Evolutionary conservation across 2,113 vertebrate genomes (phyloP).

Genomic region (Grantiella picta): DNA sequence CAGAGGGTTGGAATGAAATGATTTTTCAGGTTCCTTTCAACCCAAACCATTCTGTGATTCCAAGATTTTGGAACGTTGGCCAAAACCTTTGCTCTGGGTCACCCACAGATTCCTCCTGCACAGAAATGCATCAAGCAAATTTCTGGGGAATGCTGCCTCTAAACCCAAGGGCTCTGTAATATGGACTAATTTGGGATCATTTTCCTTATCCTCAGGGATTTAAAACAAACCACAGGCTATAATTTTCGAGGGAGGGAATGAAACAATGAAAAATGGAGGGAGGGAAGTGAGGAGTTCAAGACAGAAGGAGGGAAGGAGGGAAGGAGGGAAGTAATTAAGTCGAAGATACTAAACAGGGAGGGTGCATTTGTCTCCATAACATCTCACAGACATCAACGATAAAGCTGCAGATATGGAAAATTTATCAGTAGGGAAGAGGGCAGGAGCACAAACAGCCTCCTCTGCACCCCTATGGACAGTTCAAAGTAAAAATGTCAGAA

Average conservation of each 20-base stretch:
- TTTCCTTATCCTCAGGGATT: not conserved
- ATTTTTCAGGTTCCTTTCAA: not conserved
- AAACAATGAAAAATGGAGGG: not conserved
- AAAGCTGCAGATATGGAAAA: not conserved
- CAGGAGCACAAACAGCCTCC: not conserved
- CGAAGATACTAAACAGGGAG: not conserved
- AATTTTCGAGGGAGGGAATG: not conserved
- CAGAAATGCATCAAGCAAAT: not conserved
- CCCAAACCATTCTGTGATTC: not conserved
- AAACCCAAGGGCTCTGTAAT: not conserved
- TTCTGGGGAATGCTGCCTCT: not conserved
- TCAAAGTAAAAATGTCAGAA: not conserved
- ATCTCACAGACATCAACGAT: not conserved
- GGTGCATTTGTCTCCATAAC: not conserved
- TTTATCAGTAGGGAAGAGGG: not conserved
- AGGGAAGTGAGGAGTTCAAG: not conserved
- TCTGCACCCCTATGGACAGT: fast-evolving
- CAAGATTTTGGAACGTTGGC: not conserved
- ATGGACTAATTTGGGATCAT: not conserved
- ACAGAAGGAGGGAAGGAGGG: not conserved
- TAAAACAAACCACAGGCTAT: not conserved
- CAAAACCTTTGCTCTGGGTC: not conserved
- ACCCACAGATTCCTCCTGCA: not conserved
- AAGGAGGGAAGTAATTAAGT: not conserved
- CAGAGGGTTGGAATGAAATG: not conserved